Percentiles rank a stretch among this genome's conserved stretches.
phyloP scores from a whole-genome alignment of 2,888 invertebrate genomes.

The Plebejus argus region DNA sequence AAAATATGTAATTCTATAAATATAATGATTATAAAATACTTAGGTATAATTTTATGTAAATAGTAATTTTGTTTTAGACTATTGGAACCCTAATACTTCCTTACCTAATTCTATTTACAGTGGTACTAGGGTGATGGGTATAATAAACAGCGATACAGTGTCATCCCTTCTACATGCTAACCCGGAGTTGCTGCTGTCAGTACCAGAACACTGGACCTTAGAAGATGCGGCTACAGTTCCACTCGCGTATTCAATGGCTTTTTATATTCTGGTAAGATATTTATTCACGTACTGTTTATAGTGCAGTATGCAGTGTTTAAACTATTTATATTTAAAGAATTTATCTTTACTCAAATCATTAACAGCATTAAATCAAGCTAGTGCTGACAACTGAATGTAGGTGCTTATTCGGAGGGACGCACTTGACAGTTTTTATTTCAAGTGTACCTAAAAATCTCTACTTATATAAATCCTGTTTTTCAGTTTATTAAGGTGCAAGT shows the following conservation, averaged over 20 bases:
- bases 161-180: slow-evolving; percentile 69
- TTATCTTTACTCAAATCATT: too few species aligned
- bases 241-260: slow-evolving; percentile 81
- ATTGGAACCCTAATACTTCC: too few species aligned
- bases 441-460: too few species aligned
- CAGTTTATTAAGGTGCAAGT: slow-evolving; percentile 47
- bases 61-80: too few species aligned
- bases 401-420: too few species aligned
- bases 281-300: background rate
- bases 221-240: slow-evolving; percentile 89
- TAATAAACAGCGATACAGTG: slow-evolving; percentile 69
- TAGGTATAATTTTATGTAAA: too few species aligned
- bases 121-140: slow-evolving; percentile 83
- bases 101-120: slow-evolving; percentile 48
- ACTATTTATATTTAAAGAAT: too few species aligned
- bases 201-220: slow-evolving; percentile 84
- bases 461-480: background rate
- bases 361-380: too few species aligned
- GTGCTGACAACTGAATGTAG: too few species aligned
- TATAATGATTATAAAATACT: too few species aligned
- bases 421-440: background rate
- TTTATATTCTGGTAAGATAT: slow-evolving; percentile 56
- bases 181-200: slow-evolving; percentile 78
- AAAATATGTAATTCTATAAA: too few species aligned
- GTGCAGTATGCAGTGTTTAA: too few species aligned